Base-by-base conservation (phyloP, 2,888 invertebrate genomes). In the Aelia acuminata region DNA sequence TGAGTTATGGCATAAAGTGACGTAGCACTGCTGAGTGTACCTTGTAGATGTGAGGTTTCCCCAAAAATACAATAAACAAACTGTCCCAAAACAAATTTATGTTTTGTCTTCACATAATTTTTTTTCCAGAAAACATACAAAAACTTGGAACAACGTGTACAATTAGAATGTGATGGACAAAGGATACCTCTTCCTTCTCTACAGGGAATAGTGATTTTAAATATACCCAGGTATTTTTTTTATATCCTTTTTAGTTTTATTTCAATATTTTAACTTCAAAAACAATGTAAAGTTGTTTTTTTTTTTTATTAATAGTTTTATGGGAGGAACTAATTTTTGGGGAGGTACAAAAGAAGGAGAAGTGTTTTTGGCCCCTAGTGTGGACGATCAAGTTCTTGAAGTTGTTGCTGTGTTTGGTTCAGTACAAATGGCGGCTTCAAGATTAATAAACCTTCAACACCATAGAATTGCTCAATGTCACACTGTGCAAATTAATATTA, bases 281-380 rank as follows among this genome's bases (percentile, higher is more conserved):
- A n/a, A 20, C 22, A n/a, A 18, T 48, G 31, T 84, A 15, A 35
- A 20, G n/a, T 50, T 20, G 20, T 47, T 10, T 75, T 43, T 48
- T 70, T 53, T 31, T 35, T 70, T 3, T 20, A 15, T 70, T 15
- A 35, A 70, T 90, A 98, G 98, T 91, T 99, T 99, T 92, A 98
- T 98, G 96, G 99, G 99, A 10, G 99, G 99, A 84, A 98, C 98
- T 49, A 99, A 99, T 93, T 99, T 99, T 92, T 99, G 99, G 99
- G 99, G 99, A 87, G 97, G 97, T 10, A 96, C 96, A 4, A 96
- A 98, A 91, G 97, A 96, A 91, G 98, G 97, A 91, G 98, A 98
- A 91, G 94, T 97, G 87, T 99, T 99, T 92, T 93, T 98, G 26
- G 96, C 98, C 0, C 98, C 98, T 5, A 97, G 97, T 22, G 98